phyloP scores from a whole-genome alignment of 2,888 invertebrate genomes.

The Stenchaetothrips biformis region DNA sequence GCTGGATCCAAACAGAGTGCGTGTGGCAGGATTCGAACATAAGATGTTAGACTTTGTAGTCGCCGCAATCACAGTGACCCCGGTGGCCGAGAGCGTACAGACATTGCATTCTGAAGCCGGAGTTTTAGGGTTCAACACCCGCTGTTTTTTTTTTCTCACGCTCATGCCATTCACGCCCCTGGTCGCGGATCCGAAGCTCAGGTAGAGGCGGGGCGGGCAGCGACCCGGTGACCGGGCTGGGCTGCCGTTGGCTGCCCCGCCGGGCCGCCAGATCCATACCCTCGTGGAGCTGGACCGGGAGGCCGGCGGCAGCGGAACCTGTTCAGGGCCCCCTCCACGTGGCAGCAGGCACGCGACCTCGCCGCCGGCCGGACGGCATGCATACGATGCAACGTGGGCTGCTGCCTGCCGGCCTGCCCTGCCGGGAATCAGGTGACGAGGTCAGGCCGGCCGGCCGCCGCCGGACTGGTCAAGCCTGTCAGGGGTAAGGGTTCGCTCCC shows the following conservation, averaged over 20 bases:
- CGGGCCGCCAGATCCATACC: too few relatives aligned
- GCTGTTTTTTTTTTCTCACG: too few relatives aligned
- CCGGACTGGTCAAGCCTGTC: neutral
- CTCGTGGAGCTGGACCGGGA: too few relatives aligned
- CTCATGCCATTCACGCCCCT: neutral
- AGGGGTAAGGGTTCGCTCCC: neutral
- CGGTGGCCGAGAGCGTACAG: too few relatives aligned
- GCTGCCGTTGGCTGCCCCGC: too few relatives aligned
- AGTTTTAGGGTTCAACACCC: too few relatives aligned
- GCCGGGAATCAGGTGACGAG: conserved; percentile 14
- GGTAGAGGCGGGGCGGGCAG: neutral
- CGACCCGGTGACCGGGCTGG: too few relatives aligned
- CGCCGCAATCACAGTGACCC: too few relatives aligned
- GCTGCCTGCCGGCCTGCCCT: neutral
- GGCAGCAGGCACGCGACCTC: neutral
- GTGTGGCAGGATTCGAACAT: too few relatives aligned
- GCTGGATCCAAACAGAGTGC: too few relatives aligned
- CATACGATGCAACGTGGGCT: neutral
- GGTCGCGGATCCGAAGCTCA: neutral
- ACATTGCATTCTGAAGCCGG: too few relatives aligned
- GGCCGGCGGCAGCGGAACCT: neutral
- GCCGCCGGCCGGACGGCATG: neutral
- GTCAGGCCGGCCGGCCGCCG: neutral
- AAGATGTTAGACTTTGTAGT: too few relatives aligned
- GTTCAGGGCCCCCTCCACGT: conserved; percentile 3